Base-by-base conservation (phyloP, 2,797 vertebrate species). In the Enoplosus armatus region DNA sequence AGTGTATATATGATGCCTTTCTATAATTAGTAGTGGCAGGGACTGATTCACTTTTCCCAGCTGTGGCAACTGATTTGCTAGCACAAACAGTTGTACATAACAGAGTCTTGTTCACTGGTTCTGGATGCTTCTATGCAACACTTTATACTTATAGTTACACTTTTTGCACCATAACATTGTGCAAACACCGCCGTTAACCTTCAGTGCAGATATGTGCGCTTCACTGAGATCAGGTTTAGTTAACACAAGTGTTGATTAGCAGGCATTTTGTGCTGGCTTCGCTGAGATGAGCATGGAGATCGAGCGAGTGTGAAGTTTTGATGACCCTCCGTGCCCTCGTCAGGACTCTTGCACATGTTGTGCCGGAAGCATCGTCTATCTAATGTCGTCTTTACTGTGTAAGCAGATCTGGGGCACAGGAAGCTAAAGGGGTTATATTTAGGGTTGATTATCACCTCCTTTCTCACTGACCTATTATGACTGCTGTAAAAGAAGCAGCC, bases 341-440 rank as follows among this genome's bases (percentile, higher is more conserved):
- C 47, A 59, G 77, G 72, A 85, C 61, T 80, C 53, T 43, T 72
- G 51, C 80, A 81, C 67, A 65, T 61, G 78, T 63, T 58, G 50
- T 67, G 58, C 69, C 67, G 73, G 87, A 94, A 87, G 77, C 83
- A 82, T 85, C 59, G 47, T 82, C 77, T 79, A 45, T 83, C 85
- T 81, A 72, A 89, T 73, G 61, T 65, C 71, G 22, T 78, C 78
- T 85, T 92, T 55, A 83, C 67, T 66, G 41, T 87, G 90, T 92
- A 94, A 94, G 85, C 64, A 77, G 91, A 94, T 90, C 90, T 83
- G 77, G 48, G 61, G 59, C 51, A 90, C 86, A 93, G 92, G 93
- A 95, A 93, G 88, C 83, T 62, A 56, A 79, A 60, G 73, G 45
- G 29, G 72, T 65, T 94, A 92, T 94, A 93, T 95, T 94, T 94